Percentiles rank a stretch among this genome's conserved stretches.
Evolutionary conservation across 2,888 invertebrate genomes (phyloP).

Genomic region (Folsomia manolachei): DNA sequence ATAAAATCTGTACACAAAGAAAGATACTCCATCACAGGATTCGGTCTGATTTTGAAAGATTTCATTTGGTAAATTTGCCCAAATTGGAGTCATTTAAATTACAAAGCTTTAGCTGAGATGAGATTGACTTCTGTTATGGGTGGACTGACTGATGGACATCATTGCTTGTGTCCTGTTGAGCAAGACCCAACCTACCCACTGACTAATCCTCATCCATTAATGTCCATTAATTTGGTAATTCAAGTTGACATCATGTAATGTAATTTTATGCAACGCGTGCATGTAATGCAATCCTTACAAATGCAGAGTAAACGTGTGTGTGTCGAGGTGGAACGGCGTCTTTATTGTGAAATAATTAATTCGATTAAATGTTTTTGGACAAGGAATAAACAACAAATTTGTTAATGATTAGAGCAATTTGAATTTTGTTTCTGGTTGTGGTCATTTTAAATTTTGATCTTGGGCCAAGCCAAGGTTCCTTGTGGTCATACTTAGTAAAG

Average conservation of each 20-base stretch:
- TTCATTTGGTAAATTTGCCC: not conserved
- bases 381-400: not conserved
- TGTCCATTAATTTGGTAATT: not conserved
- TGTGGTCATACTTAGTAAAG: too few relatives aligned
- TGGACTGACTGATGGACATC: too few relatives aligned
- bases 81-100: not conserved
- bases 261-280: too few relatives aligned
- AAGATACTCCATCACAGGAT: too few relatives aligned
- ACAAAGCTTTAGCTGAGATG: not conserved
- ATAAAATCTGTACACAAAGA: too few relatives aligned
- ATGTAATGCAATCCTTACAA: too few relatives aligned
- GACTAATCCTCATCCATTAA: not conserved
- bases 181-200: too few relatives aligned
- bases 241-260: not conserved
- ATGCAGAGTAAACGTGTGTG: too few relatives aligned
- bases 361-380: not conserved
- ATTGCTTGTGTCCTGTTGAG: not conserved
- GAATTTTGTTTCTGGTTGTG: not conserved
- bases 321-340: not conserved
- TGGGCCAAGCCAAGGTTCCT: not conserved
- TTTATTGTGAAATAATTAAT: not conserved
- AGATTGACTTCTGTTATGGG: not conserved
- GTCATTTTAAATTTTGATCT: not conserved
- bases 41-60: too few relatives aligned
- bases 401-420: not conserved